A percentile compares a stretch with the other conserved stretches of the same genome.
Conservation (phyloP, 2,888 invertebrate species). For the Sphaerophoria taeniata region DNA sequence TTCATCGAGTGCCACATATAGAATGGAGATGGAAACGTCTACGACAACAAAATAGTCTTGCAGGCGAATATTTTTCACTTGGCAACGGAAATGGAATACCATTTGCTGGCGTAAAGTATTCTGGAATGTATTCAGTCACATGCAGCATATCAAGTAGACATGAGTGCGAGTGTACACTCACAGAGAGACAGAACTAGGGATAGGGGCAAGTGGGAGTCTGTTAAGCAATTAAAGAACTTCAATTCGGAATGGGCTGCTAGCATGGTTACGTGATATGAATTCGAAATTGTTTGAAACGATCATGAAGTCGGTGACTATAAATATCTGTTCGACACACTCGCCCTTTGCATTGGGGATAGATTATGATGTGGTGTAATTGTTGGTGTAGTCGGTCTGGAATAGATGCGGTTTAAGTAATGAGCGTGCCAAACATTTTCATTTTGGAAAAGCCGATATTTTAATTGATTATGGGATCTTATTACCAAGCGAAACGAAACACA, state of each 20-base stretch:
- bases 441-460: conserved; percentile 64
- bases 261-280: conserved; percentile 65
- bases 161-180: neutral
- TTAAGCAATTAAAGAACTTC: conserved; percentile 62
- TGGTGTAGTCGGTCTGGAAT: neutral
- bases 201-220: neutral
- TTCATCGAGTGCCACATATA: conserved; percentile 32
- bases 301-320: conserved; percentile 45
- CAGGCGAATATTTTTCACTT: conserved; percentile 11
- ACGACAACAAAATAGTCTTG: neutral
- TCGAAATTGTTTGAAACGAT: conserved; percentile 68
- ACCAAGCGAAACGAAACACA: neutral
- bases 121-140: conserved; percentile 53
- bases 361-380: conserved; percentile 7
- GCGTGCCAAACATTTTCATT: conserved; percentile 70
- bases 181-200: neutral
- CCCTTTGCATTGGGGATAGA: neutral
- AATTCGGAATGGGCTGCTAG: neutral
- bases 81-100: conserved; percentile 59
- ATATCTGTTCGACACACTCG: neutral
- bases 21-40: conserved; percentile 1
- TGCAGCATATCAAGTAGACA: conserved; percentile 59
- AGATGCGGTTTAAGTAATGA: conserved; percentile 43
- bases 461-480: conserved; percentile 54
- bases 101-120: conserved; percentile 52